These are phyloP conservation scores for Chaenocephalus aceratus DNA, from an alignment of 2,113 vertebrate species.

Conservation along the genomic window DNA sequence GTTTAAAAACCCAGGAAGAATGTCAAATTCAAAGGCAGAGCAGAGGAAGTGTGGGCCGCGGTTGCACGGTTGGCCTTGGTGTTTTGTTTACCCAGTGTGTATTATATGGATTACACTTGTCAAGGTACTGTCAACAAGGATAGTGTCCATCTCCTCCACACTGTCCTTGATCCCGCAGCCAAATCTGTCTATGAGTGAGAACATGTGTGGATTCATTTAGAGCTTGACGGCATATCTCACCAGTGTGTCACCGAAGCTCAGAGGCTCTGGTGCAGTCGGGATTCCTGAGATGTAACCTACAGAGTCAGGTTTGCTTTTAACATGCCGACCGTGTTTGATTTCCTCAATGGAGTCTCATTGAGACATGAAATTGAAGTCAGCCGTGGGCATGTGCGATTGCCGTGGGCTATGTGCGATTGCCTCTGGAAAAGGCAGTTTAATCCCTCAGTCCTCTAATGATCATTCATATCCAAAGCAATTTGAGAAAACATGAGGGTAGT, in stretches of 20 bases:
- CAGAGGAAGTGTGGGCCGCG: slow-evolving; percentile 77
- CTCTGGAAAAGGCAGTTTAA: slow-evolving; percentile 61
- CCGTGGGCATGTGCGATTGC: slow-evolving; percentile 56
- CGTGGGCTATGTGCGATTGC: slow-evolving; percentile 52
- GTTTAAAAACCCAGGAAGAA: slow-evolving; percentile 73
- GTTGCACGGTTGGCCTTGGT: slow-evolving; percentile 77
- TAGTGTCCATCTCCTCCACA: slow-evolving; percentile 83
- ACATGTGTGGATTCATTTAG: slow-evolving; percentile 79
- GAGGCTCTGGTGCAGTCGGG: slow-evolving; percentile 37
- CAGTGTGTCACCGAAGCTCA: slow-evolving; percentile 62
- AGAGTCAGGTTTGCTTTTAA: slow-evolving; percentile 68
- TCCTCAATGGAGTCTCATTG: slow-evolving; percentile 72
- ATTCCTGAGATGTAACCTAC: slow-evolving; percentile 67
- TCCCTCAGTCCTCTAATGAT: slow-evolving; percentile 71
- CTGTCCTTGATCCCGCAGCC: slow-evolving; percentile 79
- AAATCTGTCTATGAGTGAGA: slow-evolving; percentile 81
- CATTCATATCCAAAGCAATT: slow-evolving; percentile 66
- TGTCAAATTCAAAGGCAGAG: slow-evolving; percentile 73
- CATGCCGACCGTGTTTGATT: slow-evolving; percentile 67
- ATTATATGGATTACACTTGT: slow-evolving; percentile 84
- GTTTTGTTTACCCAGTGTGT: slow-evolving; percentile 82
- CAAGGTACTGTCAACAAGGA: slow-evolving; percentile 87
- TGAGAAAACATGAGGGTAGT: slow-evolving; percentile 59
- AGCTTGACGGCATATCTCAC: slow-evolving; percentile 65
- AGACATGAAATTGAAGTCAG: slow-evolving; percentile 77